These are phyloP conservation scores for Strix occidentalis DNA, from an alignment of 2,797 vertebrate genomes.

Conservation along the genomic window DNA sequence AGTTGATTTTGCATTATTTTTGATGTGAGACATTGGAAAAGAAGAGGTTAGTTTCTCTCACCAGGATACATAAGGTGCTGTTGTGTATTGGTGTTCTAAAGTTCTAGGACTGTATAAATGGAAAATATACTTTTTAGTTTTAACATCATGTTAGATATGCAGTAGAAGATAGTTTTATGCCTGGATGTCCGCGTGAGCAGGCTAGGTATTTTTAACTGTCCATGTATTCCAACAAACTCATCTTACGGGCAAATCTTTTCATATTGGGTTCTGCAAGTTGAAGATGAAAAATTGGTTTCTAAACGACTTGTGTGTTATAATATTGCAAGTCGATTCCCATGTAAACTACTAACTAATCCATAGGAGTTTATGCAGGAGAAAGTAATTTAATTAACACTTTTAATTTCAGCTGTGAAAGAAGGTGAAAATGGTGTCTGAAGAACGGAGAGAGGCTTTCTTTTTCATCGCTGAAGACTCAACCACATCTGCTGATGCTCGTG, in stretches of 20 bases:
- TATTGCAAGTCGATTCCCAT: background rate
- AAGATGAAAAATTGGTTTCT: background rate
- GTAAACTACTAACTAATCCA: conserved; percentile 33
- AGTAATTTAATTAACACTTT: conserved; percentile 59
- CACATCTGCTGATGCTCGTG: background rate
- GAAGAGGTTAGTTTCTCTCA: background rate
- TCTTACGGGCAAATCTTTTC: background rate
- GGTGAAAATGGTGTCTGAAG: conserved; percentile 22
- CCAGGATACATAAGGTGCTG: background rate
- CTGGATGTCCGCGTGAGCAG: background rate
- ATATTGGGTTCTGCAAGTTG: background rate
- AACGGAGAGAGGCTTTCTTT: conserved; percentile 16
- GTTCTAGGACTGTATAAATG: background rate
- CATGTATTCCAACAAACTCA: background rate
- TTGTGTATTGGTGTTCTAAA: background rate
- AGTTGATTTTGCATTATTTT: background rate
- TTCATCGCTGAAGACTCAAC: background rate
- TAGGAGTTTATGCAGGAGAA: conserved; percentile 14
- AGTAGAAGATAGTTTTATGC: background rate
- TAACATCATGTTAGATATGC: background rate
- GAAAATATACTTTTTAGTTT: background rate
- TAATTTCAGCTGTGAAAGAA: conserved; percentile 47
- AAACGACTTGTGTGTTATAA: background rate
- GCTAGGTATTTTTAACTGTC: background rate
- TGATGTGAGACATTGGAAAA: background rate